Evolutionary conservation across 2,888 invertebrate species (phyloP).

Genomic region (Saturnia japonica): DNA sequence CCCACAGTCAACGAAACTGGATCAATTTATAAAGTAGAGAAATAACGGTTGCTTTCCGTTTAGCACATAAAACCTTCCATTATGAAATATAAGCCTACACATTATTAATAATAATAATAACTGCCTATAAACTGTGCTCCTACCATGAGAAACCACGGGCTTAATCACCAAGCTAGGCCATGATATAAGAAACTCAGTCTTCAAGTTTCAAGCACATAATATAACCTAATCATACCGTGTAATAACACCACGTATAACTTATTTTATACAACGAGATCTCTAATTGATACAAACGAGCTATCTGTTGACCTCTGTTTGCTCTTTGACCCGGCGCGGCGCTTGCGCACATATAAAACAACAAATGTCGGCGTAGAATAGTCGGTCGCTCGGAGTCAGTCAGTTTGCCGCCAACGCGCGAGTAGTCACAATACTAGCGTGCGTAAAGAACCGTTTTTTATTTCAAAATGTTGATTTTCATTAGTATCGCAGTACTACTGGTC

Average conservation of each 20-base stretch:
- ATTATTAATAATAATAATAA: too few relatives aligned
- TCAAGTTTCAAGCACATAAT: too few relatives aligned
- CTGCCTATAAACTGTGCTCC: too few relatives aligned
- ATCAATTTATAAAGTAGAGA: too few relatives aligned
- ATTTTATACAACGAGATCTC: not conserved
- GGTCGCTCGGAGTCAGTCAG: slow-evolving; percentile 45
- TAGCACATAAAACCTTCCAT: too few relatives aligned
- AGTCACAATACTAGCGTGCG: slow-evolving; percentile 71
- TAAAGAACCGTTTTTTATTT: slow-evolving; percentile 26
- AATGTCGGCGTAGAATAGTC: slow-evolving; percentile 61
- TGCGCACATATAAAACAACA: slow-evolving; percentile 69
- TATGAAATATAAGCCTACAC: too few relatives aligned
- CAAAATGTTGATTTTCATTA: slow-evolving; percentile 64
- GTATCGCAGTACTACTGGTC: slow-evolving; percentile 56
- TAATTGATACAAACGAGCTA: slow-evolving; percentile 11
- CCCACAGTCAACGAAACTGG: too few relatives aligned
- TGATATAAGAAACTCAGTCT: not conserved
- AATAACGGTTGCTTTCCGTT: too few relatives aligned
- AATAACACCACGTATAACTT: too few relatives aligned
- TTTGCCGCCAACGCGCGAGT: slow-evolving; percentile 65
- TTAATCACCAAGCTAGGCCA: too few relatives aligned
- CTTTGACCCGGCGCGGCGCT: slow-evolving; percentile 72
- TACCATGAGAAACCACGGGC: too few relatives aligned
- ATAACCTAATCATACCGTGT: too few relatives aligned
- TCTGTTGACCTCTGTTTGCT: slow-evolving; percentile 36